These are phyloP conservation scores for Connochaetes taurinus DNA, from an alignment of 2,113 vertebrate species.

Conservation along the genomic window DNA sequence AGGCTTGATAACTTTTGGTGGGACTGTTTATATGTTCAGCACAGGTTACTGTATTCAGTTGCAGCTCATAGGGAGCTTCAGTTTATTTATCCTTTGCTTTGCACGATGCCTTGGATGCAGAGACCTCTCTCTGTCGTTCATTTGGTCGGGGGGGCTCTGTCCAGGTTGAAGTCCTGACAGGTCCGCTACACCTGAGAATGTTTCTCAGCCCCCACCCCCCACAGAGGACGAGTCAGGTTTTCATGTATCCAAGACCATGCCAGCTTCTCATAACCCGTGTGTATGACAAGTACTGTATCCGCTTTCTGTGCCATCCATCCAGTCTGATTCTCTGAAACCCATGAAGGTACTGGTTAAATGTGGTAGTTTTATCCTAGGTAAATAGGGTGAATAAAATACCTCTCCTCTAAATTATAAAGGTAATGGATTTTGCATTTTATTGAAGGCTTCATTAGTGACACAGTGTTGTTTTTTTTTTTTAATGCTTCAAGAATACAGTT, in stretches of 20 bases:
- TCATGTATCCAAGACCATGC: background rate
- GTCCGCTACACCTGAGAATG: background rate
- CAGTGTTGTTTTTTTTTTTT: background rate
- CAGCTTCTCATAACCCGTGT: background rate
- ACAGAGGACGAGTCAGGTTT: background rate
- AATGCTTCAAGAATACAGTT: constrained; percentile 37
- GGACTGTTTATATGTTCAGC: background rate
- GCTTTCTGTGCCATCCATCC: constrained; percentile 55
- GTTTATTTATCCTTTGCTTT: constrained; percentile 18
- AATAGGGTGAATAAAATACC: constrained; percentile 44
- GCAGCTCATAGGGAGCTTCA: background rate
- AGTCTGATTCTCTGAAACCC: constrained; percentile 48
- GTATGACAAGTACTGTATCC: constrained; percentile 50
- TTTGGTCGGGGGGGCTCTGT: background rate
- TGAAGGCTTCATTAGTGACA: constrained; percentile 21
- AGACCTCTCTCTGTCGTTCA: background rate
- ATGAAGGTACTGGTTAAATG: constrained; percentile 53
- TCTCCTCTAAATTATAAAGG: constrained; percentile 54
- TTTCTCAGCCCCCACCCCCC: background rate
- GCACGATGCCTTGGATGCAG: background rate
- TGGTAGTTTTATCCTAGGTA: constrained; percentile 39
- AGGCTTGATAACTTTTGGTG: background rate
- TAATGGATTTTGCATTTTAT: constrained; percentile 49
- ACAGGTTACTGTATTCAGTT: background rate
- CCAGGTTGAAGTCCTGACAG: background rate